Percentiles rank a stretch among this genome's conserved stretches.
phyloP scores from a whole-genome alignment of 2,797 vertebrate species.

The Scarus forsteni region DNA sequence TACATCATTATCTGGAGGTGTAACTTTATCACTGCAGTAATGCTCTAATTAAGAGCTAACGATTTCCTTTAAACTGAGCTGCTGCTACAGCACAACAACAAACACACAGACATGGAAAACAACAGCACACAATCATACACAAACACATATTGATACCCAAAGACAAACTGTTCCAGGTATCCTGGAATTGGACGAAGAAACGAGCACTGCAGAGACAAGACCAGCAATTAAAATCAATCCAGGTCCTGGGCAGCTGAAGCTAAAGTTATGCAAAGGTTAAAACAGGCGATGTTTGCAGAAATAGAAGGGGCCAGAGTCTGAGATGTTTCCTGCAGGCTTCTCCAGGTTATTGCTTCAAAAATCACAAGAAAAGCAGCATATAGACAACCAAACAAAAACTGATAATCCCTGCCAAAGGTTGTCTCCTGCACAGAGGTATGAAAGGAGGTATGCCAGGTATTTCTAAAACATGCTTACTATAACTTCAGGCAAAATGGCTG shows the following conservation, averaged over 20 bases:
- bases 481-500: no score
- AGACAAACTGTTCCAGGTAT: conserved; percentile 18
- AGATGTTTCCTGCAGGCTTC: no score
- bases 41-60: conserved; percentile 69
- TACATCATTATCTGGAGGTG: conserved; percentile 65
- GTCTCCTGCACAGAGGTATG: no score
- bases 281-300: background rate
- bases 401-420: no score
- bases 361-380: no score
- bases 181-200: conserved; percentile 30
- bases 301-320: no score
- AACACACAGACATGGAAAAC: background rate
- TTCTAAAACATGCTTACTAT: no score
- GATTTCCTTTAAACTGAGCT: conserved; percentile 66
- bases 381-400: no score
- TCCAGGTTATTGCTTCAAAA: no score
- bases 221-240: background rate
- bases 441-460: no score
- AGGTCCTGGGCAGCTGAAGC: background rate
- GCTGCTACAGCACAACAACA: conserved; percentile 15
- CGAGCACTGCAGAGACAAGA: background rate
- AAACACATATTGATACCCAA: conserved; percentile 14
- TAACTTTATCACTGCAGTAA: conserved; percentile 65
- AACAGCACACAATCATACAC: conserved; percentile 18
- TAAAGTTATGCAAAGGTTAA: no score